These are phyloP conservation scores for Holothuria scabra DNA, from an alignment of 53 echinoderm and acorn worm genomes.

Conservation along the genomic window DNA sequence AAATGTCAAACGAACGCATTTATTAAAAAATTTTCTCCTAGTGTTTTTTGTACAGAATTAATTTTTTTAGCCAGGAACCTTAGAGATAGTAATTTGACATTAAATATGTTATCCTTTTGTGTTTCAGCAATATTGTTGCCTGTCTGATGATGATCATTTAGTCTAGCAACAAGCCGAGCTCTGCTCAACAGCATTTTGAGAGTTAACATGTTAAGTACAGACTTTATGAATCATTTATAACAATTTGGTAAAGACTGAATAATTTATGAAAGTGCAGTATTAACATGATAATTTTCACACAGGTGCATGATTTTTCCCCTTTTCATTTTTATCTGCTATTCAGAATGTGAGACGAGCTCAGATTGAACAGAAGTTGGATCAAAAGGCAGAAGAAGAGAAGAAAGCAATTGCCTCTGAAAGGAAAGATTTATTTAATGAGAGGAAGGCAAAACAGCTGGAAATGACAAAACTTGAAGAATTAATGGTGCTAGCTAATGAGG, in stretches of 20 bases:
- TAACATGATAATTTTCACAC: not conserved
- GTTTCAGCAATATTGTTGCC: no score
- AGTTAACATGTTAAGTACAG: not conserved
- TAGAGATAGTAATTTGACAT: no score
- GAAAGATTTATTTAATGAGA: constrained; percentile 66
- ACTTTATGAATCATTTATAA: not conserved
- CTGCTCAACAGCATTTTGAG: no score
- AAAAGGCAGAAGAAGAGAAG: constrained; percentile 80
- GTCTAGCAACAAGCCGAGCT: no score
- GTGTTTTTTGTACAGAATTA: no score
- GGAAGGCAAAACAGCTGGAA: constrained; percentile 77
- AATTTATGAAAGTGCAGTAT: constrained; percentile 3
- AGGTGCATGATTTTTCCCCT: not conserved
- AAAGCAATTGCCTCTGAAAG: constrained; percentile 74
- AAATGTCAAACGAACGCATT: no score
- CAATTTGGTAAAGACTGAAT: constrained; percentile 6
- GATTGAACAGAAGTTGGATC: constrained; percentile 87
- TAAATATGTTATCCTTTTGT: no score
- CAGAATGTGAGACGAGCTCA: constrained; percentile 74
- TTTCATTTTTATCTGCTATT: not conserved
- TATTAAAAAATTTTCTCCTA: no score
- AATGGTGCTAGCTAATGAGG: constrained; percentile 88
- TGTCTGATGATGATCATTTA: no score
- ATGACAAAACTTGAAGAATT: constrained; percentile 74
- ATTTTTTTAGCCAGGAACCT: no score